Percentiles rank a stretch among this genome's conserved stretches.
Evolutionary conservation across 2,888 invertebrate species (phyloP).

Genomic region (Leucophenga maculata): DNA sequence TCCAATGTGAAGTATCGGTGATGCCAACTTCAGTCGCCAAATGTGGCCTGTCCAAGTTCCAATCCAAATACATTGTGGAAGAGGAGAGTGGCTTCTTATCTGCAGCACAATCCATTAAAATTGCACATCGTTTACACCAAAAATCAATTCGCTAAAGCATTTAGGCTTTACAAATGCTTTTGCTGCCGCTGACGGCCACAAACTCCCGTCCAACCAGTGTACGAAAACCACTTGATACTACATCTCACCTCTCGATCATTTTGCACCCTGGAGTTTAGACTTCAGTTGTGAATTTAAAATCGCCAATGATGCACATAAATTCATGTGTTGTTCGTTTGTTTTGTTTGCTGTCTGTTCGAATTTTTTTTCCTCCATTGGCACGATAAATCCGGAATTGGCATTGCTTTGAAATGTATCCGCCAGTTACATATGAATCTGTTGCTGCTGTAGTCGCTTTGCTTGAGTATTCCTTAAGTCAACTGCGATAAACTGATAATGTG

Average conservation of each 20-base stretch:
- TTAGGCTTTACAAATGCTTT: conserved; percentile 68
- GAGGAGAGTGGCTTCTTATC: conserved; percentile 58
- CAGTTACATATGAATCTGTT: conserved; percentile 45
- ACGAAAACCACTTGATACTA: background rate
- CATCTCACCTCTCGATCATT: background rate
- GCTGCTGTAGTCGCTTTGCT: too few relatives aligned
- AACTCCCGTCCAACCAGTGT: background rate
- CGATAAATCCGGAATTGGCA: conserved; percentile 58
- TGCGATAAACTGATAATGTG: too few relatives aligned
- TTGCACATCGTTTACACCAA: conserved; percentile 73
- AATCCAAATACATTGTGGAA: conserved; percentile 30
- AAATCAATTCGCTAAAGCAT: conserved; percentile 72
- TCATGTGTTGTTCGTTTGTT: conserved; percentile 35
- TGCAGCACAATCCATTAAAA: conserved; percentile 72
- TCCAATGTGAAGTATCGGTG: background rate
- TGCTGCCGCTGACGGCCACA: conserved; percentile 40
- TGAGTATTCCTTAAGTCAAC: too few relatives aligned
- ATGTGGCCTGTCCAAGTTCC: background rate
- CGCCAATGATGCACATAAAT: conserved; percentile 70
- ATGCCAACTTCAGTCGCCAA: background rate
- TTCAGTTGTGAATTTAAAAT: conserved; percentile 61
- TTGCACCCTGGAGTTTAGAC: background rate
- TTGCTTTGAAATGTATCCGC: conserved; percentile 64
- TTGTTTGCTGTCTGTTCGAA: conserved; percentile 40
- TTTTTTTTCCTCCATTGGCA: conserved; percentile 30